A percentile compares a stretch with the other conserved stretches of the same genome.
phyloP scores from a whole-genome alignment of 2,888 invertebrate genomes.

The Agonopterix arenella region DNA sequence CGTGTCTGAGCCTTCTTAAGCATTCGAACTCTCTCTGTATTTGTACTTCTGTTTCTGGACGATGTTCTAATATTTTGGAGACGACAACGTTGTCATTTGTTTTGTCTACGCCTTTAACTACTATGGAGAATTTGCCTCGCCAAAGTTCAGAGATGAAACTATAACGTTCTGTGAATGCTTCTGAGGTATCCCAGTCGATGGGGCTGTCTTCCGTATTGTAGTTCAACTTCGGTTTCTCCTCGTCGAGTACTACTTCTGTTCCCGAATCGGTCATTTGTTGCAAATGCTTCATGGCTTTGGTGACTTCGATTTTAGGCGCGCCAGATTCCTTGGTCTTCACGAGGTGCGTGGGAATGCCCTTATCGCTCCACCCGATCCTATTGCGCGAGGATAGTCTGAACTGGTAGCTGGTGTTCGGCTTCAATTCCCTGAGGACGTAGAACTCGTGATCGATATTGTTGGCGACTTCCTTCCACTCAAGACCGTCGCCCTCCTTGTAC shows the following conservation, averaged over 20 bases:
- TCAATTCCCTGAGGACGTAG: constrained; percentile 87
- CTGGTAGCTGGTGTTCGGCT: constrained; percentile 88
- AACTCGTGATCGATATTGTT: constrained; percentile 96
- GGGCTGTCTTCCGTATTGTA: constrained; percentile 86
- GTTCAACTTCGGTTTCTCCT: constrained; percentile 81
- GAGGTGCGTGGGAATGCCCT: constrained; percentile 88
- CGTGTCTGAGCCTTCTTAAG: constrained; percentile 88
- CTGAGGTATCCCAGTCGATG: constrained; percentile 82
- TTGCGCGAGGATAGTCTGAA: constrained; percentile 94
- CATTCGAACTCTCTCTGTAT: constrained; percentile 90
- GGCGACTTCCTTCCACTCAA: constrained; percentile 91
- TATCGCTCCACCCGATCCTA: constrained; percentile 95
- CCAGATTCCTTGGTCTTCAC: constrained; percentile 83
- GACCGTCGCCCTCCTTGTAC: constrained; percentile 83
- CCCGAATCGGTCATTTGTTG: constrained; percentile 92
- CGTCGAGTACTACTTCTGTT: constrained; percentile 79
- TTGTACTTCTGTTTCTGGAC: constrained; percentile 79
- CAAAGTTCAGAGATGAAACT: constrained; percentile 91
- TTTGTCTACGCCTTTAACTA: constrained; percentile 87
- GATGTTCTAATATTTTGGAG: constrained; percentile 87
- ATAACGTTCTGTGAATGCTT: constrained; percentile 84
- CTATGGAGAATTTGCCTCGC: constrained; percentile 91
- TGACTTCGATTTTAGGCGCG: constrained; percentile 84
- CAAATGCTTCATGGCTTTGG: constrained; percentile 88
- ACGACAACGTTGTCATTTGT: constrained; percentile 85